phyloP scores from a whole-genome alignment of 23 tunicate species.

The Aplidium turbinatum region DNA sequence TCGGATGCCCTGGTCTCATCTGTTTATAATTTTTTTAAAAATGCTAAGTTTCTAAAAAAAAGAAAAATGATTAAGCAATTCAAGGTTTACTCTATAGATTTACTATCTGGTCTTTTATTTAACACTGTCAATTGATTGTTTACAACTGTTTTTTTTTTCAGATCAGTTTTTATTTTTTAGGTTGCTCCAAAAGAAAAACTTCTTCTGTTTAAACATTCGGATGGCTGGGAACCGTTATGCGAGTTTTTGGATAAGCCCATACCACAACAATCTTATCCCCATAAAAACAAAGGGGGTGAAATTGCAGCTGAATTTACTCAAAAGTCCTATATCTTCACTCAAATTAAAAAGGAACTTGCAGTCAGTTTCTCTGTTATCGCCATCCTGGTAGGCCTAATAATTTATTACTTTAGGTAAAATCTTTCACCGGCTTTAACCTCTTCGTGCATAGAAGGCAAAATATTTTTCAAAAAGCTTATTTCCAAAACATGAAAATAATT shows the following conservation, averaged over 20 bases:
- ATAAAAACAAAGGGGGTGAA: conserved; percentile 49
- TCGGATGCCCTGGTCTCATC: no score
- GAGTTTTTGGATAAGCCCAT: conserved; percentile 35
- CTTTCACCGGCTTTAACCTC: no score
- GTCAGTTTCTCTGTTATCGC: not conserved
- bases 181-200: conserved; percentile 34
- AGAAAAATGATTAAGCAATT: no score
- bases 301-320: conserved; percentile 46
- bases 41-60: no score
- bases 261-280: conserved; percentile 40
- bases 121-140: no score
- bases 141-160: no score
- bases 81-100: no score
- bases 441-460: no score
- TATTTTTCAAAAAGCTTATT: no score
- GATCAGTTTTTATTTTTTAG: conserved; percentile 12
- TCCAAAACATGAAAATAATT: no score
- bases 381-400: not conserved
- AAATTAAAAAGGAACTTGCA: conserved; percentile 33
- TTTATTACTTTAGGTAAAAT: conserved; percentile 19
- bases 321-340: conserved; percentile 29
- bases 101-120: no score
- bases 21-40: no score
- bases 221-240: conserved; percentile 58
- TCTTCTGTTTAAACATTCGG: conserved; percentile 15